A percentile compares a stretch with the other conserved stretches of the same genome.
phyloP scores from a whole-genome alignment of 2,888 invertebrate species.

The Apotomis betuletana region DNA sequence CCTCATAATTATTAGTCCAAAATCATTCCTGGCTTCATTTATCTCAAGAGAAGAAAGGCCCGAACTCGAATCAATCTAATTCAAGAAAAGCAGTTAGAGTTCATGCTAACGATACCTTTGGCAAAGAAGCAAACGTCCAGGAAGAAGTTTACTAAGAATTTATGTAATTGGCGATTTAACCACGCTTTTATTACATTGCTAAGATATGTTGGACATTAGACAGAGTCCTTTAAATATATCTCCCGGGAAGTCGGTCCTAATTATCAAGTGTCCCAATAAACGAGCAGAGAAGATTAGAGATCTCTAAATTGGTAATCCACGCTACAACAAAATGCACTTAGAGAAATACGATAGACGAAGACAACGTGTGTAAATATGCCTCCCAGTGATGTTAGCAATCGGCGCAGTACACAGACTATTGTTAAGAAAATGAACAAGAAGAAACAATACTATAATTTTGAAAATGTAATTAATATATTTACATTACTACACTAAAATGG shows the following conservation, averaged over 20 bases:
- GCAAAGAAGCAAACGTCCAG: too few relatives aligned
- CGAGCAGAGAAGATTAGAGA: conserved; percentile 29
- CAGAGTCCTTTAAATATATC: conserved; percentile 1
- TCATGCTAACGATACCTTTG: too few relatives aligned
- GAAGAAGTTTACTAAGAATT: too few relatives aligned
- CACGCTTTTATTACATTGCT: neutral
- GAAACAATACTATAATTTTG: too few relatives aligned
- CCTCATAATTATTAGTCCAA: too few relatives aligned
- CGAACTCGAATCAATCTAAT: too few relatives aligned
- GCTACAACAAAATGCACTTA: conserved; percentile 41
- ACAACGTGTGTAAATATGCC: conserved; percentile 40
- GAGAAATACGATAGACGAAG: conserved; percentile 41
- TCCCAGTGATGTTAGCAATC: conserved; percentile 32
- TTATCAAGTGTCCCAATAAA: conserved; percentile 33
- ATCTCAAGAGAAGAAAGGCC: too few relatives aligned
- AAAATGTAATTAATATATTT: too few relatives aligned
- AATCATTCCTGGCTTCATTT: too few relatives aligned
- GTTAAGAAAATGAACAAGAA: neutral
- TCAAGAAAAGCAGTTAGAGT: too few relatives aligned
- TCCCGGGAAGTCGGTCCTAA: conserved; percentile 18
- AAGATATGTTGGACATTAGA: conserved; percentile 9
- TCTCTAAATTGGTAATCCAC: conserved; percentile 34
- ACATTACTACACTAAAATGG: too few relatives aligned
- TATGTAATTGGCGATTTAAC: neutral
- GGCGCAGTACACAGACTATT: conserved; percentile 20